These are phyloP conservation scores for Vulpes ferrilata DNA, from an alignment of 2,113 vertebrate species.

Conservation along the genomic window DNA sequence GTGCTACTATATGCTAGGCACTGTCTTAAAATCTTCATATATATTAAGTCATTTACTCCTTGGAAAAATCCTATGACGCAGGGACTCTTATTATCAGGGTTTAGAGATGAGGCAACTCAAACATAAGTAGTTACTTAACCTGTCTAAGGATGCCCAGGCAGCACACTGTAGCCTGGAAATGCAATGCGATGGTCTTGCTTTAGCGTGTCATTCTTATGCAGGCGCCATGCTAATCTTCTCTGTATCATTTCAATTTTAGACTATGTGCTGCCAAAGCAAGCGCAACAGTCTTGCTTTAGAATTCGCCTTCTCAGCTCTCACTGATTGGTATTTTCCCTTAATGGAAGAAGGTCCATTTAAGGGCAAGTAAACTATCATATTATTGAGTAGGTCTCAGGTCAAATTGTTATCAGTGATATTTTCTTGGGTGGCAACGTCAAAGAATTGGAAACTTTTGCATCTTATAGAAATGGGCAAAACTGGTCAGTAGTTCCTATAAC, in stretches of 20 bases:
- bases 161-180: not conserved
- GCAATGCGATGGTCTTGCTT: not conserved
- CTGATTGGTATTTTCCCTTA: not conserved
- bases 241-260: not conserved
- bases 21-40: not conserved
- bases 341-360: not conserved
- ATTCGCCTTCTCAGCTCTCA: not conserved
- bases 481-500: not conserved
- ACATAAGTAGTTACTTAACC: not conserved
- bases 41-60: not conserved
- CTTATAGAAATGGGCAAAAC: not conserved
- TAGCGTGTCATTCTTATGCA: not conserved
- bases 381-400: not conserved
- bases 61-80: not conserved
- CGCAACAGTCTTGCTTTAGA: not conserved
- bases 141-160: not conserved
- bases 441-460: not conserved
- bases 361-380: not conserved
- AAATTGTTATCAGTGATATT: not conserved
- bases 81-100: not conserved
- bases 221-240: not conserved
- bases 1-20: not conserved
- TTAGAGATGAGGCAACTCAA: constrained; percentile 14
- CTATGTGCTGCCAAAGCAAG: not conserved
- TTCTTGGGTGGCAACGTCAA: not conserved